These are phyloP conservation scores for Phymastichus coffea DNA, from an alignment of 1,140 invertebrate genomes.

Conservation along the genomic window DNA sequence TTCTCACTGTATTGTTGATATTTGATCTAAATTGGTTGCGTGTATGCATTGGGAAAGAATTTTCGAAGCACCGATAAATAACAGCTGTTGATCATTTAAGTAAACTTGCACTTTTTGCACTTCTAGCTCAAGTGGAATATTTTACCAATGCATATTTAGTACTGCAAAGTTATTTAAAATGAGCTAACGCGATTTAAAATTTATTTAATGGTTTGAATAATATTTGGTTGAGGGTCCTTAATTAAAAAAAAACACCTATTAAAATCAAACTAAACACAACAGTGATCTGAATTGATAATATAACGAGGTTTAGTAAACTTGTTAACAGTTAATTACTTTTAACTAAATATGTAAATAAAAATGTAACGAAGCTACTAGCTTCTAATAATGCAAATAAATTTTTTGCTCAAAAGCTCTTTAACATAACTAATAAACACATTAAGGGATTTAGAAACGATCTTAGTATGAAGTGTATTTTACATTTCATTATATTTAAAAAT, in stretches of 20 bases:
- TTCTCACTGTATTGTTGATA: background rate
- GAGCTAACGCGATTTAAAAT: background rate
- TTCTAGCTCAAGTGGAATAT: too few relatives aligned
- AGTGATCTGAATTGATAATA: slow-evolving; percentile 15
- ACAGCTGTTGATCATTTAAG: too few relatives aligned
- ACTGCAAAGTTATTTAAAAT: too few relatives aligned
- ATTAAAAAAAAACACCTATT: slow-evolving; percentile 8
- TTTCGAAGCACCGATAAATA: too few relatives aligned
- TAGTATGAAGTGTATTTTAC: too few relatives aligned
- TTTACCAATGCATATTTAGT: too few relatives aligned
- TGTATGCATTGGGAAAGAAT: too few relatives aligned
- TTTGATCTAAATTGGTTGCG: too few relatives aligned
- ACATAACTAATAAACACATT: slow-evolving; percentile 19
- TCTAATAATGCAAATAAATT: slow-evolving; percentile 11
- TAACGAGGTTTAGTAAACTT: slow-evolving; percentile 8
- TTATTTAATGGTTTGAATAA: slow-evolving; percentile 1
- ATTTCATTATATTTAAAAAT: too few relatives aligned
- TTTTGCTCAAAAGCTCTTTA: slow-evolving; percentile 17
- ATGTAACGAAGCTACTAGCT: slow-evolving; percentile 8
- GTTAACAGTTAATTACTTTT: slow-evolving; percentile 19
- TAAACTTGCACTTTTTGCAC: too few relatives aligned
- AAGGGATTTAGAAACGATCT: too few relatives aligned
- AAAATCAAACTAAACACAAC: slow-evolving; percentile 14
- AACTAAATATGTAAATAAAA: slow-evolving; percentile 8
- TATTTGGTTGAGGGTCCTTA: slow-evolving; percentile 24